These are phyloP conservation scores for Mellivora capensis DNA, from an alignment of 2,113 vertebrate species.

Conservation along the genomic window DNA sequence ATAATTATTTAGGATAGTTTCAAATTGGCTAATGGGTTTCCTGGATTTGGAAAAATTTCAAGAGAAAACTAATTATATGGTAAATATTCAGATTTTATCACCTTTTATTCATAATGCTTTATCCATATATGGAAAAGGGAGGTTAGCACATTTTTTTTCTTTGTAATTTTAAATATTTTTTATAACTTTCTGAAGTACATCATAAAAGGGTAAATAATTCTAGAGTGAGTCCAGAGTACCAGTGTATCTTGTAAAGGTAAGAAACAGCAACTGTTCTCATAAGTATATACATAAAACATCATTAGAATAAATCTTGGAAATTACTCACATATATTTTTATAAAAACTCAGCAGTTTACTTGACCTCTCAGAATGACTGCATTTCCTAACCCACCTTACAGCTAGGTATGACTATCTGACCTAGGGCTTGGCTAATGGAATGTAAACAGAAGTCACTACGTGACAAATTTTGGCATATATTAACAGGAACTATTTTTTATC, in stretches of 20 bases:
- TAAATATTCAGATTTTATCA: constrained; percentile 55
- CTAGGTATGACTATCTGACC: background rate
- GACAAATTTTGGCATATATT: background rate
- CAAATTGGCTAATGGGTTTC: constrained; percentile 49
- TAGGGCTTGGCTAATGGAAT: background rate
- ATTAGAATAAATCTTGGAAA: background rate
- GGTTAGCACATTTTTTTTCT: constrained; percentile 5
- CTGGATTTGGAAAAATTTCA: constrained; percentile 47
- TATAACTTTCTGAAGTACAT: constrained; percentile 20
- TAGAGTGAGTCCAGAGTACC: background rate
- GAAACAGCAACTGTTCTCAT: background rate
- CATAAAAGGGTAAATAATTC: constrained; percentile 6
- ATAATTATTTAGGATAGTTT: constrained; percentile 56
- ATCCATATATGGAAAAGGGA: constrained; percentile 12
- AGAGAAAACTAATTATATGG: constrained; percentile 53
- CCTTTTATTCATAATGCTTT: constrained; percentile 41
- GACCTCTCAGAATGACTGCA: background rate
- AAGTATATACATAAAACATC: background rate
- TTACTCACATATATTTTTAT: background rate
- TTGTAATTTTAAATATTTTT: constrained; percentile 25
- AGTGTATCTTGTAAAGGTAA: constrained; percentile 15
- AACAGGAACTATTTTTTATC: background rate
- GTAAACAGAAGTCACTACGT: background rate
- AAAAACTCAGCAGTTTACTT: constrained; percentile 17
- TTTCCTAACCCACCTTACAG: background rate